Conservation (phyloP, 2,797 vertebrate genomes). For the Centropyge bicolor region DNA sequence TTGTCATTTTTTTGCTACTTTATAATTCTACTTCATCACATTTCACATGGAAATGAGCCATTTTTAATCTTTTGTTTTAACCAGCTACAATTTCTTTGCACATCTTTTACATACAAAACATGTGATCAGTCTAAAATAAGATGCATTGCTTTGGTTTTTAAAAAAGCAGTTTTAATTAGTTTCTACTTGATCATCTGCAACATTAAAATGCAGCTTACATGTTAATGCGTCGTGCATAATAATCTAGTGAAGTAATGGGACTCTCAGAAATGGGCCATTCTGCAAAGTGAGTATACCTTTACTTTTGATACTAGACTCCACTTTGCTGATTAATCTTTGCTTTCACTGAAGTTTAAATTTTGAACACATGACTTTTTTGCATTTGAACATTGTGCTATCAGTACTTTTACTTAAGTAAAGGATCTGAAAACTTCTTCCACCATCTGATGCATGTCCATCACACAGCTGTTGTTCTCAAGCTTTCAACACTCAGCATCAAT, state of each 20-base stretch:
- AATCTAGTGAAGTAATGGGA: background rate
- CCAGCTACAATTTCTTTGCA: background rate
- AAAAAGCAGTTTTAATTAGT: background rate
- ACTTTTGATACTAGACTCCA: background rate
- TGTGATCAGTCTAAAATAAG: background rate
- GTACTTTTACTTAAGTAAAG: conserved; percentile 11
- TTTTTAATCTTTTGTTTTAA: background rate
- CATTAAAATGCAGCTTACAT: background rate
- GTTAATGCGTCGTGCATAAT: conserved; percentile 14
- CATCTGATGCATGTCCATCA: conserved; percentile 19
- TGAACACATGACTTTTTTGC: background rate
- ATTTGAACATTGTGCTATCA: background rate
- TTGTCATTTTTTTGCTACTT: background rate
- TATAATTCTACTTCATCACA: background rate
- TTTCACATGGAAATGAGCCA: background rate
- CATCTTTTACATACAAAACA: background rate
- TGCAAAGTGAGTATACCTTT: background rate
- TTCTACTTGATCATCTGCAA: background rate
- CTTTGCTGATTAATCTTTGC: background rate
- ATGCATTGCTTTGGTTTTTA: background rate
- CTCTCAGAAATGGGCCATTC: background rate
- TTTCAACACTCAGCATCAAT: conserved; percentile 61
- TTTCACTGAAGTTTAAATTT: background rate
- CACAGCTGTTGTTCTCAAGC: conserved; percentile 62
- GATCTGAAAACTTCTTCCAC: conserved; percentile 2